Conservation (phyloP, 2,888 invertebrate genomes). For the Sycophila texana region DNA sequence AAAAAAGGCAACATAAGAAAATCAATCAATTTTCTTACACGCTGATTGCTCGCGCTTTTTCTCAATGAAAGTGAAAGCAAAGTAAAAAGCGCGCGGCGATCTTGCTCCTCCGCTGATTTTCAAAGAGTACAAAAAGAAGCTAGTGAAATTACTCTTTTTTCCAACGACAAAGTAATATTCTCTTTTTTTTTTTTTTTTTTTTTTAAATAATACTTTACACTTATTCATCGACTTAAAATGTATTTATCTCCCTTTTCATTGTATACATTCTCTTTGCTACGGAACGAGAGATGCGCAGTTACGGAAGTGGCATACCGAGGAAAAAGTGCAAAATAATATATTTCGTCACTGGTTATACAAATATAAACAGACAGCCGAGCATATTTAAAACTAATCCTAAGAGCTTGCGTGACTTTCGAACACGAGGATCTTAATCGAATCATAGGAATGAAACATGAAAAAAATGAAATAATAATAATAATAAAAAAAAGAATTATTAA, state of each 20-base stretch:
- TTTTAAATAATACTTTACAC: not conserved
- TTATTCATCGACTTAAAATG: constrained; percentile 20
- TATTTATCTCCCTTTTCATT: constrained; percentile 35
- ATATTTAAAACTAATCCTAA: constrained; percentile 45
- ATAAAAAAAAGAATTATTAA: too few species aligned
- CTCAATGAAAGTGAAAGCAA: constrained; percentile 42
- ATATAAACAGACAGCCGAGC: constrained; percentile 29
- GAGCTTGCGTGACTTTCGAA: constrained; percentile 42
- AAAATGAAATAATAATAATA: constrained; percentile 25
- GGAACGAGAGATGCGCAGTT: constrained; percentile 43
- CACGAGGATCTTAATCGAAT: constrained; percentile 47
- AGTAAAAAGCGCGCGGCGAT: constrained; percentile 30
- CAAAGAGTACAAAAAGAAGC: constrained; percentile 52
- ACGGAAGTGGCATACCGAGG: not conserved
- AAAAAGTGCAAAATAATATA: constrained; percentile 30
- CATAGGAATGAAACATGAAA: constrained; percentile 36
- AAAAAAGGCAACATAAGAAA: constrained; percentile 35
- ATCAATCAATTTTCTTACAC: constrained; percentile 41
- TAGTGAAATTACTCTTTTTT: constrained; percentile 43
- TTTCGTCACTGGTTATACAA: constrained; percentile 9
- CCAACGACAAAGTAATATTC: not conserved
- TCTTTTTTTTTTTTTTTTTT: constrained; percentile 9
- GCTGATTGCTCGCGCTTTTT: constrained; percentile 43
- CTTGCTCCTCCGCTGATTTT: constrained; percentile 46
- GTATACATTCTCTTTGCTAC: constrained; percentile 40